Evolutionary conservation across 2,797 vertebrate genomes (phyloP).

Genomic region (Enteromius argenteus): DNA sequence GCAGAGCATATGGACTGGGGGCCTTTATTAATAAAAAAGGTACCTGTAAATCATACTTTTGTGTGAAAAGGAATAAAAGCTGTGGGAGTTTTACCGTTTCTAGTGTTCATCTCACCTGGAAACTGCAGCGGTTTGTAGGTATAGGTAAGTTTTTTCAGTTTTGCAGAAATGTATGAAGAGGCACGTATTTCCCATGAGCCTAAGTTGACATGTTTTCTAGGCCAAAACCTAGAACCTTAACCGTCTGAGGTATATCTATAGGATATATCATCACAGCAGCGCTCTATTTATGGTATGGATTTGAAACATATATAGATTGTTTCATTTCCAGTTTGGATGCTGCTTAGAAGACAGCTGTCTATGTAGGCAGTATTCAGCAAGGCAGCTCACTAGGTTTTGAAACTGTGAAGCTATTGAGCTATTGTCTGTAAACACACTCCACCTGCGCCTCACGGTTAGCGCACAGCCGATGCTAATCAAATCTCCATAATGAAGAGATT

Average conservation of each 20-base stretch:
- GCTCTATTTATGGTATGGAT: background rate
- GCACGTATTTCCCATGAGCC: too few relatives aligned
- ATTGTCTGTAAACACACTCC: constrained; percentile 35
- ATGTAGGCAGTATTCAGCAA: background rate
- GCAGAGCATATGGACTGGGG: background rate
- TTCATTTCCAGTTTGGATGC: background rate
- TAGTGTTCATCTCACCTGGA: too few relatives aligned
- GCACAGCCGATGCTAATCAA: constrained; percentile 52
- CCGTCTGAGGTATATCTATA: too few relatives aligned
- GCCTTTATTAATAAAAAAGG: too few relatives aligned
- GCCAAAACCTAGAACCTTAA: background rate
- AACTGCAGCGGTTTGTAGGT: too few relatives aligned
- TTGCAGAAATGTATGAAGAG: too few relatives aligned
- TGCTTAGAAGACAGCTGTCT: background rate
- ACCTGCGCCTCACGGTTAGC: constrained; percentile 52
- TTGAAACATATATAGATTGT: background rate
- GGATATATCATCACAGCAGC: background rate
- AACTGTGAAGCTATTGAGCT: background rate
- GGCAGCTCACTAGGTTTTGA: background rate
- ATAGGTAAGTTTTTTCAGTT: too few relatives aligned
- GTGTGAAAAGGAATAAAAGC: too few relatives aligned
- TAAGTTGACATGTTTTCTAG: background rate
- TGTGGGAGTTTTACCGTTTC: too few relatives aligned
- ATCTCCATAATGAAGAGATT: constrained; percentile 57
- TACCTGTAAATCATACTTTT: too few relatives aligned